Base-by-base conservation (phyloP, 2,797 vertebrate species). In the Ceryle rudis region DNA sequence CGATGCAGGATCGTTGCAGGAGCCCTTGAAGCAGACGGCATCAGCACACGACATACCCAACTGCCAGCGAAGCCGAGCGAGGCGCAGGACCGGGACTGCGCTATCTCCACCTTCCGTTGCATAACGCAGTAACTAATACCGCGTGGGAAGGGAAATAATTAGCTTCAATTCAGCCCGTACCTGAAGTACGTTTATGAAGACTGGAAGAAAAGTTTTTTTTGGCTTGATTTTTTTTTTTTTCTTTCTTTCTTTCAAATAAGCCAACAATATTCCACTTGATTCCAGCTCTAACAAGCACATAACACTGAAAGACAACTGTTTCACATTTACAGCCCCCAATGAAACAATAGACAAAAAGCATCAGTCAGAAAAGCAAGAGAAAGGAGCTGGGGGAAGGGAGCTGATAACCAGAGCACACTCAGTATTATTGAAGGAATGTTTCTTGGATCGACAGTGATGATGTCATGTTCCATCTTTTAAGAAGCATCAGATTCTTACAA, bases 401-500 rank as follows among this genome's bases (percentile, higher is more conserved):
- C 82, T 80, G 86, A 97, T 96, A 97, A 97, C 90, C 96, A 97
- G 87, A 97, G 92, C 91, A 97, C 90, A 96, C 91, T 96, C 95
- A 95, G 93, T 97, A 89, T 96, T 97, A 97, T n/a, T 97, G 95
- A 94, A 97, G 97, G 95, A 98, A 98, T 97, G 97, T 69, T 97
- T 96, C 96, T 98, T 95, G 91, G 97, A 95, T 92, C 95, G 96
- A 95, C 81, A 1, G 94, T 95, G 89, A 96, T 98, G 97, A 98
- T 97, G 96, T 98, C 98, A 98, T 97, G 94, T 97, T 97, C 95
- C 96, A 97, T 97, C 97, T 97, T 97, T 97, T 97, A 97, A 97
- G 97, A 97, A 97, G 95, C 94, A 95, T 97, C 95, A 72, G 91
- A 97, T 96, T 97, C 97, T 97, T 93, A 98, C 97, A 98, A 98